Base-by-base conservation (phyloP, 2,888 invertebrate genomes). In the Hirtodrosophila cameraria region DNA sequence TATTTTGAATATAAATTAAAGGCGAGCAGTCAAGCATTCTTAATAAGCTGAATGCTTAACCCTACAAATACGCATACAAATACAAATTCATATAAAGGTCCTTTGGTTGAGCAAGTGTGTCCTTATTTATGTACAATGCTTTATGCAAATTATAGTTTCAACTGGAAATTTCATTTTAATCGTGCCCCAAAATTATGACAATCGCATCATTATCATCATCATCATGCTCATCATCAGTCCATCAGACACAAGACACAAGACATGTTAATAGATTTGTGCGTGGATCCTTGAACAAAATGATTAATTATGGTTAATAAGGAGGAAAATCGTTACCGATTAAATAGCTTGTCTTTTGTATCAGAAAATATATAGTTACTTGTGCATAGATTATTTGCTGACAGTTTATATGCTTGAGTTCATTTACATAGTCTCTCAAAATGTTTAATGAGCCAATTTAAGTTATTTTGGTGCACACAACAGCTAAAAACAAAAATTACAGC, bases 281-380 rank as follows among this genome's bases (percentile, higher is more conserved):
- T 25, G 38, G 46, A 3, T 39, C 33, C 27, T 35, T 5, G 16
- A 43, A 35, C 42, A 41, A 46, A 66, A 54, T 79, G 74, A 83
- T 83, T 83, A 80, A 80, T 83, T 72, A 72, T 76, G 75, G 62
- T 67, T 72, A 80, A 77, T 67, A 83, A 67, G 38, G 61, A 36
- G 72, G 71, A 75, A 83, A 79, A 69, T 72, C 72, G 63, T 57
- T 50, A 42, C 38, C 61, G 64, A 75, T 66, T 72, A 54, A 43
- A 33, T 11, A 33, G 41, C 11, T 27, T 16, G 33, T 9, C 9
- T 30, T 27, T 36, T 35, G 27, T 46, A 8, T 62, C 18, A 15
- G n/a, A n/a, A 55, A 55, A 62, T 58, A 62, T 58, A 54, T 64
- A 52, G 62, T 63, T 59, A 50, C 36, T 65, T 49, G 53, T 54